phyloP scores from a whole-genome alignment of 2,888 invertebrate species.

The Athalia cordata region DNA sequence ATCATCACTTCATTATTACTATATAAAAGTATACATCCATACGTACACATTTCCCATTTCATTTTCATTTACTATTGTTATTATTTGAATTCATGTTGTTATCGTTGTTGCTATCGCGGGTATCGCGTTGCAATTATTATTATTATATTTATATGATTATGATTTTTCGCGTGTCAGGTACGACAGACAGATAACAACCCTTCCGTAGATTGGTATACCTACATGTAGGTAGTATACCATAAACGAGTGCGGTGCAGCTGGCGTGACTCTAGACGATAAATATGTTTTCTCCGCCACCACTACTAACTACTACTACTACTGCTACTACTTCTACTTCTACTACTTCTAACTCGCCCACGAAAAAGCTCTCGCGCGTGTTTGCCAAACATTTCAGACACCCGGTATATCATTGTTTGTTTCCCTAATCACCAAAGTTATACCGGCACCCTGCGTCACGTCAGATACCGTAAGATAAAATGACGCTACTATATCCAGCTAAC shows the following conservation, averaged over 20 bases:
- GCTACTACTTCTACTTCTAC: not conserved
- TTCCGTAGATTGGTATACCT: not conserved
- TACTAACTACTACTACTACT: not conserved
- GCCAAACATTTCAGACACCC: conserved; percentile 41
- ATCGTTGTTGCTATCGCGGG: not conserved
- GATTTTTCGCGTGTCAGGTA: conserved; percentile 24
- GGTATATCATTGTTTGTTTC: conserved; percentile 44
- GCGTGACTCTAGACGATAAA: conserved; percentile 49
- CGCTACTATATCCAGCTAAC: conserved; percentile 11
- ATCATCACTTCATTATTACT: no score
- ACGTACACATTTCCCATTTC: no score
- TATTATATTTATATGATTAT: not conserved
- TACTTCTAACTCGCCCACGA: not conserved
- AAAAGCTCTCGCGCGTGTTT: conserved; percentile 38
- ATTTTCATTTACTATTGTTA: no score
- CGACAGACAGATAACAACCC: conserved; percentile 36
- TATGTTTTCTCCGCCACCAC: conserved; percentile 6
- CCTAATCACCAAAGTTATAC: conserved; percentile 45
- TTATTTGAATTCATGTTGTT: no score
- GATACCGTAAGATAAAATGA: conserved; percentile 39
- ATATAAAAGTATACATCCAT: no score
- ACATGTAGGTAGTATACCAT: no score
- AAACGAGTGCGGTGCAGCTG: conserved; percentile 7
- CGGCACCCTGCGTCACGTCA: conserved; percentile 30
- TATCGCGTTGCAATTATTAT: not conserved